A percentile compares a stretch with the other conserved stretches of the same genome.
phyloP scores from a whole-genome alignment of 2,113 vertebrate genomes.

The Callospermophilus lateralis region DNA sequence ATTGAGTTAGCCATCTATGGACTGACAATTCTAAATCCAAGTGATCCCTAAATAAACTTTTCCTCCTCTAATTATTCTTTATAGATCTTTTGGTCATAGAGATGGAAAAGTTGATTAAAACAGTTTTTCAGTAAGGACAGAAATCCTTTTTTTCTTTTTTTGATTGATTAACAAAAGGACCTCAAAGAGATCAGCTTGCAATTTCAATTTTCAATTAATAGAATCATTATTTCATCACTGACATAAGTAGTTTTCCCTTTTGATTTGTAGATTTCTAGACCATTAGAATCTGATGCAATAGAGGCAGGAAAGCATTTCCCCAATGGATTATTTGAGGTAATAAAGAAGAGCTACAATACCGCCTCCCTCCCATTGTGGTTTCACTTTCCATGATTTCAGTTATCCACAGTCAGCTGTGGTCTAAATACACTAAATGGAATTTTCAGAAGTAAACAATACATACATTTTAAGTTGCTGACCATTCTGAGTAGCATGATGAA shows the following conservation, averaged over 20 bases:
- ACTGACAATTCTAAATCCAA: no score
- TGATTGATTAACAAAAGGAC: not conserved
- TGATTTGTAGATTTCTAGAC: not conserved
- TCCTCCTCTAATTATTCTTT: no score
- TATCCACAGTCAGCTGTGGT: not conserved
- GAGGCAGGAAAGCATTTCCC: not conserved
- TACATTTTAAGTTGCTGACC: not conserved
- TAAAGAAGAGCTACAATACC: not conserved
- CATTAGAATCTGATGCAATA: not conserved
- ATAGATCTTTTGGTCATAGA: no score
- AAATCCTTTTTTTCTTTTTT: not conserved
- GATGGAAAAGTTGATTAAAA: no score
- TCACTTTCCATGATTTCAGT: not conserved
- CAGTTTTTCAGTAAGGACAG: not conserved
- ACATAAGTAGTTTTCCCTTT: not conserved
- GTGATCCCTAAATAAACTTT: no score
- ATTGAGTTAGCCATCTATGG: no score
- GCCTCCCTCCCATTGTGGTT: not conserved
- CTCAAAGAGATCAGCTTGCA: not conserved
- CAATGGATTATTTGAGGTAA: not conserved
- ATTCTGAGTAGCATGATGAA: not conserved
- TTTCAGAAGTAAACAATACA: not conserved
- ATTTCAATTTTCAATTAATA: not conserved
- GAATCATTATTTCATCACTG: not conserved
- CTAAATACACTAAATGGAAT: not conserved